phyloP scores from a whole-genome alignment of 2,888 invertebrate species.

The Eudemis profundana region DNA sequence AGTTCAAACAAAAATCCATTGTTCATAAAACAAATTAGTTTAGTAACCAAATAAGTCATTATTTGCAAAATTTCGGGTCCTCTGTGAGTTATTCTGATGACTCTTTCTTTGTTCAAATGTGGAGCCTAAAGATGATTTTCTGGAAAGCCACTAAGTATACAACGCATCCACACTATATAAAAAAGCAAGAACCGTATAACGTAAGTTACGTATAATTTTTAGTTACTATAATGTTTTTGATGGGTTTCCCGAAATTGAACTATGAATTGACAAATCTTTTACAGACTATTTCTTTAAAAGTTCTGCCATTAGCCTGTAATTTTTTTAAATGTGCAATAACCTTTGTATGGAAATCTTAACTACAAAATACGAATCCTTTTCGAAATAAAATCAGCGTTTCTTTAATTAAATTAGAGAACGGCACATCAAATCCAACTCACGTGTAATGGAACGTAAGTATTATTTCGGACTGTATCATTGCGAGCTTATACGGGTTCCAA shows the following conservation, averaged over 20 bases:
- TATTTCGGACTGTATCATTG: neutral
- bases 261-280: too few relatives aligned
- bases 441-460: neutral
- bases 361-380: too few relatives aligned
- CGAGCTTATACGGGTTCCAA: neutral
- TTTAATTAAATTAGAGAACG: conserved; percentile 2
- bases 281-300: too few relatives aligned
- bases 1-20: neutral
- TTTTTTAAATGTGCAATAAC: too few relatives aligned
- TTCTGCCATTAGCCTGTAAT: too few relatives aligned
- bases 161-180: too few relatives aligned
- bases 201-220: too few relatives aligned
- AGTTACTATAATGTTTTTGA: too few relatives aligned
- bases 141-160: neutral
- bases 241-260: too few relatives aligned
- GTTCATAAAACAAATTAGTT: neutral
- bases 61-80: neutral
- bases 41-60: neutral
- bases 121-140: neutral
- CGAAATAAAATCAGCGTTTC: too few relatives aligned
- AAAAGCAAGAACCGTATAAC: too few relatives aligned
- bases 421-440: neutral
- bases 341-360: too few relatives aligned
- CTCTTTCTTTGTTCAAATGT: neutral
- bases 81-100: conserved; percentile 11